Percentiles rank a stretch among this genome's conserved stretches.
These are phyloP conservation scores for Rhagium mordax DNA, from an alignment of 2,888 invertebrate species.

Conservation along the genomic window DNA sequence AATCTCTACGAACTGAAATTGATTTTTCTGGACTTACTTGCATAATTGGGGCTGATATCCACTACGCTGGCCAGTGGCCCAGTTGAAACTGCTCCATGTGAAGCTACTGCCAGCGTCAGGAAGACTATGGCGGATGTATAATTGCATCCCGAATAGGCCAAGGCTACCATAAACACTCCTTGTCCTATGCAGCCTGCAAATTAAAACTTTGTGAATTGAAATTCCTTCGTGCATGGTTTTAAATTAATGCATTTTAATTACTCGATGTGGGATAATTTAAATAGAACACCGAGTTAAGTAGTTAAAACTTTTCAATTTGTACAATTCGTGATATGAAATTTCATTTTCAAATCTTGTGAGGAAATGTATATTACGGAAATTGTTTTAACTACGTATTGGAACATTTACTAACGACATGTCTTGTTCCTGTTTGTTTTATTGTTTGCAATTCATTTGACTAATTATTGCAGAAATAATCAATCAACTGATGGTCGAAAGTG, in stretches of 20 bases:
- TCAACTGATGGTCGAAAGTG: too few species aligned
- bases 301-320: not conserved
- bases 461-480: not conserved
- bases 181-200: conserved; percentile 74
- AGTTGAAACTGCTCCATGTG: conserved; percentile 79
- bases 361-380: not conserved
- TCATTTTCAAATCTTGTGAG: not conserved
- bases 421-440: not conserved
- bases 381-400: too few species aligned
- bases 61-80: conserved; percentile 79
- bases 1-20: not conserved
- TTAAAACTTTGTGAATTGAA: not conserved
- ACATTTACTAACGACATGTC: too few species aligned
- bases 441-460: not conserved
- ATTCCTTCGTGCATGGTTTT: not conserved
- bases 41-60: conserved; percentile 78
- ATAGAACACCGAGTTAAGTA: not conserved
- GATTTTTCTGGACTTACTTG: conserved; percentile 65
- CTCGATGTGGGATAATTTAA: not conserved
- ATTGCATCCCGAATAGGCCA: conserved; percentile 78
- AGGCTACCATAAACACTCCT: conserved; percentile 75
- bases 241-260: not conserved
- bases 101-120: conserved; percentile 76
- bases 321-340: not conserved
- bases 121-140: conserved; percentile 74